Percentiles rank a stretch among this genome's conserved stretches.
Evolutionary conservation across 2,888 invertebrate species (phyloP).

Genomic region (Eurytoma californica): DNA sequence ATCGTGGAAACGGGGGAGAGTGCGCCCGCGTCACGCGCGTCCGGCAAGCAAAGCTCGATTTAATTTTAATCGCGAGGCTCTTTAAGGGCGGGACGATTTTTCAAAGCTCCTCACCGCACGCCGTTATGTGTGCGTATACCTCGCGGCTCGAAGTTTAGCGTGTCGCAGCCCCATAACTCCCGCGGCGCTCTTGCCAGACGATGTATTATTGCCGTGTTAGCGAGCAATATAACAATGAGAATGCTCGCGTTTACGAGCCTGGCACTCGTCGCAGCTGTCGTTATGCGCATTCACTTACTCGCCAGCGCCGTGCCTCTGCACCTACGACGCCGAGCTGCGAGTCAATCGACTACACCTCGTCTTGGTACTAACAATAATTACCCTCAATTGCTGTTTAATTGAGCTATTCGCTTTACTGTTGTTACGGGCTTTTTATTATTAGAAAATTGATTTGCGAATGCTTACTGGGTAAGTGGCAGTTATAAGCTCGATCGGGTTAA

Average conservation of each 20-base stretch:
- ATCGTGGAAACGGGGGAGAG: constrained; percentile 9
- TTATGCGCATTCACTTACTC: background rate
- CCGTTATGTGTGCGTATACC: constrained; percentile 7
- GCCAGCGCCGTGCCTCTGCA: too few species aligned
- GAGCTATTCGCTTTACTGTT: too few species aligned
- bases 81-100: constrained; percentile 66
- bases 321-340: too few species aligned
- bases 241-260: constrained; percentile 21
- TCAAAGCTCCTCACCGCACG: constrained; percentile 61
- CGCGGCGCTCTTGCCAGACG: constrained; percentile 47
- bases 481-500: too few species aligned
- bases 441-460: too few species aligned
- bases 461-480: too few species aligned
- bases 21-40: background rate
- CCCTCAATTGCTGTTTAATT: too few species aligned
- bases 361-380: too few species aligned
- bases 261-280: constrained; percentile 14
- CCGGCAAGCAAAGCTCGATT: constrained; percentile 57
- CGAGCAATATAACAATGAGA: constrained; percentile 68
- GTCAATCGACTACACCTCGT: too few species aligned
- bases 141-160: constrained; percentile 55
- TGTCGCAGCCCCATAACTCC: constrained; percentile 68
- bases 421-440: too few species aligned
- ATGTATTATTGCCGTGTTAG: constrained; percentile 72
- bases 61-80: constrained; percentile 68